Evolutionary conservation across 2,797 vertebrate genomes (phyloP).

Genomic region (Borostomias antarcticus): DNA sequence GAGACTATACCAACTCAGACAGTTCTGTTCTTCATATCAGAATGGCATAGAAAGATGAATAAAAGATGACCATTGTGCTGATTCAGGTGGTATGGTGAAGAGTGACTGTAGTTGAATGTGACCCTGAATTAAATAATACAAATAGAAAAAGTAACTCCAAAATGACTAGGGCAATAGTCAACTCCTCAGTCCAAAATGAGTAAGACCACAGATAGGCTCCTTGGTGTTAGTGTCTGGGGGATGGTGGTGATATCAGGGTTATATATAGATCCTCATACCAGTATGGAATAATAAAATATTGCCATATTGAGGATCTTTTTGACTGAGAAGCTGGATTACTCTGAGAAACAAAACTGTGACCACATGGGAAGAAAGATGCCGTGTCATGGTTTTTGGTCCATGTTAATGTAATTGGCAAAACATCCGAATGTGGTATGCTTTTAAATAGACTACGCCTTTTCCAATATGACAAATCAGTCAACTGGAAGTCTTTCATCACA

Average conservation of each 20-base stretch:
- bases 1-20: too few relatives aligned
- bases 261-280: slow-evolving; percentile 24
- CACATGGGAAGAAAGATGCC: slow-evolving; percentile 26
- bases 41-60: too few relatives aligned
- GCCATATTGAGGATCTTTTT: slow-evolving; percentile 23
- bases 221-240: neutral
- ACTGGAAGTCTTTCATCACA: slow-evolving; percentile 15
- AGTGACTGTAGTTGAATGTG: slow-evolving; percentile 28
- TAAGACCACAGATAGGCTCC: neutral
- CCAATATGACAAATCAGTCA: slow-evolving; percentile 18
- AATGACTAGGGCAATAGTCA: neutral
- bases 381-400: slow-evolving; percentile 24
- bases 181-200: neutral
- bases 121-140: neutral
- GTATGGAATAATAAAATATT: slow-evolving; percentile 21
- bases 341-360: slow-evolving; percentile 16
- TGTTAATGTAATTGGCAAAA: slow-evolving; percentile 28
- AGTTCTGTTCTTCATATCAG: too few relatives aligned
- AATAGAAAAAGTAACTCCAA: neutral
- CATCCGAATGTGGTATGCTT: slow-evolving; percentile 20
- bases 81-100: neutral
- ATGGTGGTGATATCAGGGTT: slow-evolving; percentile 1
- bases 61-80: too few relatives aligned
- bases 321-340: slow-evolving; percentile 23
- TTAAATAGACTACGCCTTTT: slow-evolving; percentile 29